Evolutionary conservation across 1,140 invertebrate species (phyloP).

Genomic region (Sitophilus oryzae): DNA sequence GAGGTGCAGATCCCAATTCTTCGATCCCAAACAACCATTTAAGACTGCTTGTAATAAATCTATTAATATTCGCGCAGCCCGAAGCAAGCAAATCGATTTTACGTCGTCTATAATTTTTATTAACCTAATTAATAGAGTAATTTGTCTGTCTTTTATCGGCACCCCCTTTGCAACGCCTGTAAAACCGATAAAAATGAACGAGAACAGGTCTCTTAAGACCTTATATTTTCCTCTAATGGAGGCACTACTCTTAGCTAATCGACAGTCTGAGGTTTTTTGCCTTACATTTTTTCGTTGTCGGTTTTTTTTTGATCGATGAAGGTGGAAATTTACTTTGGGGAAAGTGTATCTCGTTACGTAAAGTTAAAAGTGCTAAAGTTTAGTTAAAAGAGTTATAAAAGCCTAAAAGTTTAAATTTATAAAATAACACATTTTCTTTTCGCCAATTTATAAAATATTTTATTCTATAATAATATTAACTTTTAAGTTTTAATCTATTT

Average conservation of each 20-base stretch:
- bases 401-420: conserved; percentile 8
- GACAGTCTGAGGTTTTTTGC: background rate
- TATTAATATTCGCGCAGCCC: background rate
- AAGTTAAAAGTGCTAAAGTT: background rate
- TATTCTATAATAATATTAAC: no score
- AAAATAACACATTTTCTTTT: conserved; percentile 3
- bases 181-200: conserved; percentile 3
- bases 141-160: conserved; percentile 7
- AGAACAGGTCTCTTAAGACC: conserved; percentile 1
- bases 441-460: conserved; percentile 8
- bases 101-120: background rate
- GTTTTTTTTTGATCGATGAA: background rate
- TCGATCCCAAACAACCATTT: no score
- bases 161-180: conserved; percentile 4
- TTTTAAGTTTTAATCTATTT: no score
- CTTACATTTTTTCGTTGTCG: no score
- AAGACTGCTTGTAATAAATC: no score
- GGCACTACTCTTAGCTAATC: conserved; percentile 1
- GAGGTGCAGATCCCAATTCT: no score
- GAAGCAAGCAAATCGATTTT: conserved; percentile 1
- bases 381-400: background rate
- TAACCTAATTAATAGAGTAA: conserved; percentile 7
- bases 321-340: background rate
- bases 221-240: conserved; percentile 6
- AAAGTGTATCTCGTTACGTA: background rate